phyloP scores from a whole-genome alignment of 2,113 vertebrate species.

The Excalfactoria chinensis region DNA sequence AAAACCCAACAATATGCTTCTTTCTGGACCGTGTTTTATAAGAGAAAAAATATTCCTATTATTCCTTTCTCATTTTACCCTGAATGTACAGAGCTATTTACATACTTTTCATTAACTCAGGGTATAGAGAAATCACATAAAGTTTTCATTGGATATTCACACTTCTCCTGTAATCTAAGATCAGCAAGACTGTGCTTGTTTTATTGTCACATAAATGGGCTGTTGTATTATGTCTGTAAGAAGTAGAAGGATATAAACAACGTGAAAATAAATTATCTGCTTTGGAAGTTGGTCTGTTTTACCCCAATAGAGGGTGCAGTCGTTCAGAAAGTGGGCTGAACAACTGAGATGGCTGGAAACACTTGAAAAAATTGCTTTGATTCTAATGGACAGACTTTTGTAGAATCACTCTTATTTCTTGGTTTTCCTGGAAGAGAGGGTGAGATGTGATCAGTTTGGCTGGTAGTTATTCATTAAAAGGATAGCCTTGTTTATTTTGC shows the following conservation, averaged over 20 bases:
- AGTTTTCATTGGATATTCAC: not conserved
- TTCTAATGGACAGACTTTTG: not conserved
- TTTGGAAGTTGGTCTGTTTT: conserved; percentile 46
- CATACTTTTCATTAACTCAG: not conserved
- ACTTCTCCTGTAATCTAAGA: not conserved
- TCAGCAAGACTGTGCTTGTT: not conserved
- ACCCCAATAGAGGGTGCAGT: conserved; percentile 62
- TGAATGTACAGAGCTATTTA: not conserved
- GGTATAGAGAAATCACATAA: not conserved
- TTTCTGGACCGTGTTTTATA: not conserved
- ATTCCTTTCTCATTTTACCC: not conserved
- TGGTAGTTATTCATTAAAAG: not conserved
- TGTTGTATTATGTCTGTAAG: not conserved
- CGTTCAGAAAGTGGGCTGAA: conserved; percentile 34
- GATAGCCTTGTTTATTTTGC: not conserved
- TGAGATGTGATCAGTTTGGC: not conserved
- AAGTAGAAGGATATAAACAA: not conserved
- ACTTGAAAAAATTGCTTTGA: not conserved
- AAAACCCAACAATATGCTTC: not conserved
- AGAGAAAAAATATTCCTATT: not conserved
- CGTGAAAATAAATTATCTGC: not conserved
- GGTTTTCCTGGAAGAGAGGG: not conserved
- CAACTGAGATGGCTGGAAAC: not conserved
- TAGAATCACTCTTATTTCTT: not conserved
- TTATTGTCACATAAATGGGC: not conserved